phyloP scores from a whole-genome alignment of 1,140 invertebrate genomes.

The Aphidius gifuensis region DNA sequence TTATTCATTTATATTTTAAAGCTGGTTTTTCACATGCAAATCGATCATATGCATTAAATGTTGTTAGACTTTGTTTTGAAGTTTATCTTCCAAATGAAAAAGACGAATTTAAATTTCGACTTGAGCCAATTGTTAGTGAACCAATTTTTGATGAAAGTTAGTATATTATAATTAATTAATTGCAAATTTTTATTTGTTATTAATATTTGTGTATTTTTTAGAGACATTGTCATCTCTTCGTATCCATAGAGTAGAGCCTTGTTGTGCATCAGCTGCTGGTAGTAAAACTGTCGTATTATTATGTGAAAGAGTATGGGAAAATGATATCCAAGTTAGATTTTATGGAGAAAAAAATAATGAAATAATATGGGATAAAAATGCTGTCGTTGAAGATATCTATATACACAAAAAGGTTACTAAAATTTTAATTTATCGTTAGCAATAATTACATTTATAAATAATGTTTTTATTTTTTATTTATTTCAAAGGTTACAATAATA shows the following conservation, averaged over 20 bases:
- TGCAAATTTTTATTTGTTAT: neutral
- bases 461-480: neutral
- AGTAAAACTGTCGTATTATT: constrained; percentile 87
- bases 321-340: constrained; percentile 89
- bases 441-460: no score
- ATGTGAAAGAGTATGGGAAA: constrained; percentile 88
- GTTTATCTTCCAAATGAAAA: constrained; percentile 77
- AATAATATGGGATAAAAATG: constrained; percentile 80
- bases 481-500: constrained; percentile 68
- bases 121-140: constrained; percentile 86
- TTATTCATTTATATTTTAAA: constrained; percentile 50
- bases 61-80: constrained; percentile 93
- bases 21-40: constrained; percentile 84
- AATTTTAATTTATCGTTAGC: neutral
- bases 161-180: constrained; percentile 28
- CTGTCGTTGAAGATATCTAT: constrained; percentile 81
- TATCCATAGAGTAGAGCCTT: constrained; percentile 84
- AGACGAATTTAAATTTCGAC: constrained; percentile 75
- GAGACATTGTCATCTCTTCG: constrained; percentile 89
- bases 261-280: constrained; percentile 77
- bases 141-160: constrained; percentile 93
- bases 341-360: constrained; percentile 76
- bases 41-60: constrained; percentile 87
- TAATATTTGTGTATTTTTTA: constrained; percentile 42
- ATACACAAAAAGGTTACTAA: constrained; percentile 81